Percentiles rank a stretch among this genome's conserved stretches.
Conservation (phyloP, 1,140 invertebrate species). For the Cotesia typhae region DNA sequence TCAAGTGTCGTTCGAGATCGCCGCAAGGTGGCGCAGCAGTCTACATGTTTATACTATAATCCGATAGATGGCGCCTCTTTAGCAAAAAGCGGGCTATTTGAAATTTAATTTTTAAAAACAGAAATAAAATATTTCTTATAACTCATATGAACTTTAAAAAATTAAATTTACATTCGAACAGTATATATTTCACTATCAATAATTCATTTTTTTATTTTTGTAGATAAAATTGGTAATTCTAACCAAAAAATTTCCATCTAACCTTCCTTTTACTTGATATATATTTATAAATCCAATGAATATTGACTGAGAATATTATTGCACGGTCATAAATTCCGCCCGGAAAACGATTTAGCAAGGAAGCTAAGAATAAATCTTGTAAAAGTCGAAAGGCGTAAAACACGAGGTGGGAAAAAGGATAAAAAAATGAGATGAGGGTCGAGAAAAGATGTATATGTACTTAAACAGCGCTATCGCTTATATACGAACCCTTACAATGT, state of each 20-base stretch:
- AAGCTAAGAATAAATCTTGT: constrained; percentile 64
- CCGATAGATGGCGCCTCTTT: too few relatives aligned
- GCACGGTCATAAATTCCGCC: constrained; percentile 63
- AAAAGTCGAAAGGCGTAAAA: constrained; percentile 67
- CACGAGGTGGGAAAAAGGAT: constrained; percentile 44
- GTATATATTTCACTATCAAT: too few relatives aligned
- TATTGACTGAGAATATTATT: constrained; percentile 42
- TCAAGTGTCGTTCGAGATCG: too few relatives aligned
- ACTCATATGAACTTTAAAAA: too few relatives aligned
- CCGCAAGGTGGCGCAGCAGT: too few relatives aligned
- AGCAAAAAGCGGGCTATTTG: too few relatives aligned
- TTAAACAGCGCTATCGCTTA: neutral
- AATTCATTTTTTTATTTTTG: too few relatives aligned
- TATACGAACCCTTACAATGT: neutral
- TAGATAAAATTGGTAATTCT: too few relatives aligned
- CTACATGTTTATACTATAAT: too few relatives aligned
- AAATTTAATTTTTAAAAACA: too few relatives aligned
- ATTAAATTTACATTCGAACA: too few relatives aligned
- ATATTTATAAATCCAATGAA: constrained; percentile 8
- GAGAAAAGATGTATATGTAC: constrained; percentile 6
- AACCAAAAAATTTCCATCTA: neutral
- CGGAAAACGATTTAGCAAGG: constrained; percentile 66
- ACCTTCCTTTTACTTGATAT: neutral
- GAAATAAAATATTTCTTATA: too few relatives aligned
- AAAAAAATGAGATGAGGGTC: neutral